Conservation (phyloP, 2,888 invertebrate genomes). For the Desoria tigrina region DNA sequence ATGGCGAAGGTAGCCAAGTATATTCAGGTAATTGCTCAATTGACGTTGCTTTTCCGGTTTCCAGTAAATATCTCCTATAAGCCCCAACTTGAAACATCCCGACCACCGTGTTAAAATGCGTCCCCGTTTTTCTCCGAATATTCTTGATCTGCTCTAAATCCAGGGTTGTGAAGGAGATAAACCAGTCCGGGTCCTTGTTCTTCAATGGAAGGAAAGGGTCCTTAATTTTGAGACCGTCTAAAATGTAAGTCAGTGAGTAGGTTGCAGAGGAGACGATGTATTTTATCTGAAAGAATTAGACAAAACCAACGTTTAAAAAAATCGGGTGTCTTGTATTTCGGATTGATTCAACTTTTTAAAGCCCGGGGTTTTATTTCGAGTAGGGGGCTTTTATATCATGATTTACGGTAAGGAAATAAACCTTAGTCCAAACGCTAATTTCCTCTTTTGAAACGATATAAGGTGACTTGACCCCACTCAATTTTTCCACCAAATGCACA, state of each 20-base stretch:
- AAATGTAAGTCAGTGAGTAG: too few species aligned
- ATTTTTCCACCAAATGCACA: conserved; percentile 36
- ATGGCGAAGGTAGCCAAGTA: not conserved
- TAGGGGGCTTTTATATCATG: too few species aligned
- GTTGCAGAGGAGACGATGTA: too few species aligned
- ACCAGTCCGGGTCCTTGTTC: conserved; percentile 19
- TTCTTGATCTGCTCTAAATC: conserved; percentile 26
- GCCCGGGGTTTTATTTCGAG: too few species aligned
- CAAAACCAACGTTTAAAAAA: too few species aligned
- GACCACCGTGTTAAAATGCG: conserved; percentile 32
- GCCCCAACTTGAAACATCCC: conserved; percentile 31
- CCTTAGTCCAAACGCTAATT: not conserved
- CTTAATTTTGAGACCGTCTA: too few species aligned
- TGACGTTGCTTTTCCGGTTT: not conserved
- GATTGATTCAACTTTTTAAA: too few species aligned
- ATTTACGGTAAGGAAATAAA: too few species aligned
- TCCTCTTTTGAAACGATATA: conserved; percentile 29
- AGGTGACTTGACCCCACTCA: conserved; percentile 32
- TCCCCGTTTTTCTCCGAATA: conserved; percentile 29
- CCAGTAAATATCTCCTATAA: conserved; percentile 24
- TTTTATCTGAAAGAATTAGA: too few species aligned
- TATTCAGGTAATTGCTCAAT: not conserved
- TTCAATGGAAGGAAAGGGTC: too few species aligned
- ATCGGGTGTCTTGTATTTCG: too few species aligned
- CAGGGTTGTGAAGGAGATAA: conserved; percentile 34